Base-by-base conservation (phyloP, 35 echinoderm and acorn worm species). In the Patiria miniata region DNA sequence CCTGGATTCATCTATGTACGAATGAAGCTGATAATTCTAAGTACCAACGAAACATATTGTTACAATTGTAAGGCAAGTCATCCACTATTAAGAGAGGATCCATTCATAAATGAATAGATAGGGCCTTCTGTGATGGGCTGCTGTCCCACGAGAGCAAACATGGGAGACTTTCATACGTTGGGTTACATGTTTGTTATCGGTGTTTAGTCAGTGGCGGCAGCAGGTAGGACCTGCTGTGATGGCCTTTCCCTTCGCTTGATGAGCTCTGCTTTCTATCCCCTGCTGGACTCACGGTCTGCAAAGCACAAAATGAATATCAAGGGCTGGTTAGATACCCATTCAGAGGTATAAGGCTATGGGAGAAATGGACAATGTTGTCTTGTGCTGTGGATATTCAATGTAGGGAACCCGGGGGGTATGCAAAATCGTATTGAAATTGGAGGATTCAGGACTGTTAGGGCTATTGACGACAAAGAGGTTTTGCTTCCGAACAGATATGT, bases 141-240 rank as follows among this genome's bases (percentile, higher is more conserved):
- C n/a, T n/a, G n/a, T n/a, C n/a, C n/a, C n/a, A n/a, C n/a, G n/a
- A n/a, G n/a, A n/a, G n/a, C n/a, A n/a, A n/a, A n/a, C n/a, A n/a
- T n/a, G n/a, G n/a, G n/a, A n/a, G n/a, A n/a, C n/a, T 47, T 47
- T 47, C 42, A 6, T 47, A 4, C 4, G 42, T 47, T 47, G 42
- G 42, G 42, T 47, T n/a, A n/a, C n/a, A n/a, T n/a, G n/a, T n/a
- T 4, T 73, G 65, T 73, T 73, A 73, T 34, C 65, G 19, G 34
- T 73, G 65, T 73, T 73, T 73, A 73, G 65, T 73, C 34, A 14
- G 65, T 0, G 65, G 65, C 21, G 65, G 65, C 21, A 36, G 65
- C 23, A 73, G 26, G 34, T 32, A 73, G 10, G 26, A 23, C 26
- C 65, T 18, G 5, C n/a, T 73, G 21, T 73, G 26, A 34, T 32